Conservation (phyloP, 2,888 invertebrate genomes). For the Zonitis immaculata region DNA sequence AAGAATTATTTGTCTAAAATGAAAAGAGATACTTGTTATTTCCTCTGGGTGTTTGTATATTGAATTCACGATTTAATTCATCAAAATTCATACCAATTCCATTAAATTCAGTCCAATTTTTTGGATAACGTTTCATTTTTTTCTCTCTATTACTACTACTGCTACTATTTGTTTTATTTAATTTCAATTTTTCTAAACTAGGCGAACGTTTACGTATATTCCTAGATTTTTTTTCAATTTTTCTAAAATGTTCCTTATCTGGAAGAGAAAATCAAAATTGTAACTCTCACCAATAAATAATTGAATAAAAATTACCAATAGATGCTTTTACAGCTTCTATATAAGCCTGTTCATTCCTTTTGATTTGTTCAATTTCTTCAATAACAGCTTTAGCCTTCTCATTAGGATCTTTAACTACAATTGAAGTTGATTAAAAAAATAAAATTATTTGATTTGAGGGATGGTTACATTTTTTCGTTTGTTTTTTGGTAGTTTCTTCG, state of each 20-base stretch:
- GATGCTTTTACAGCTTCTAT: constrained; percentile 2
- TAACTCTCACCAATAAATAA: background rate
- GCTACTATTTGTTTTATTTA: background rate
- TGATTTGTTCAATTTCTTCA: constrained; percentile 44
- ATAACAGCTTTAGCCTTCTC: constrained; percentile 43
- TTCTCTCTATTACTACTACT: constrained; percentile 7
- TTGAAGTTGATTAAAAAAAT: too few relatives aligned
- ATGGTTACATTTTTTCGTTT: constrained; percentile 7
- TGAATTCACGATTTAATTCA: constrained; percentile 6
- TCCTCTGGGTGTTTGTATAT: background rate
- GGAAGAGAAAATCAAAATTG: background rate
- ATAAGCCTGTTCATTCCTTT: constrained; percentile 27
- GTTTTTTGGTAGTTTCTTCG: constrained; percentile 13
- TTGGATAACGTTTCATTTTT: constrained; percentile 31
- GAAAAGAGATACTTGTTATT: constrained; percentile 25
- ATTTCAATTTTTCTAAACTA: constrained; percentile 17
- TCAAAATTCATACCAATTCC: constrained; percentile 20
- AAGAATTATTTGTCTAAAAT: constrained; percentile 1
- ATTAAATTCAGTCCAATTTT: constrained; percentile 34
- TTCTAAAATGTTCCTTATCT: constrained; percentile 15
- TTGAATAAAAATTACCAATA: constrained; percentile 11
- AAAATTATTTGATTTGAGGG: background rate
- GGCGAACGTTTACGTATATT: constrained; percentile 30
- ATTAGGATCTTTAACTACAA: constrained; percentile 27
- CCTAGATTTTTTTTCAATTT: constrained; percentile 31